Conservation (phyloP, 2,888 invertebrate genomes). For the Ormia ochracea region DNA sequence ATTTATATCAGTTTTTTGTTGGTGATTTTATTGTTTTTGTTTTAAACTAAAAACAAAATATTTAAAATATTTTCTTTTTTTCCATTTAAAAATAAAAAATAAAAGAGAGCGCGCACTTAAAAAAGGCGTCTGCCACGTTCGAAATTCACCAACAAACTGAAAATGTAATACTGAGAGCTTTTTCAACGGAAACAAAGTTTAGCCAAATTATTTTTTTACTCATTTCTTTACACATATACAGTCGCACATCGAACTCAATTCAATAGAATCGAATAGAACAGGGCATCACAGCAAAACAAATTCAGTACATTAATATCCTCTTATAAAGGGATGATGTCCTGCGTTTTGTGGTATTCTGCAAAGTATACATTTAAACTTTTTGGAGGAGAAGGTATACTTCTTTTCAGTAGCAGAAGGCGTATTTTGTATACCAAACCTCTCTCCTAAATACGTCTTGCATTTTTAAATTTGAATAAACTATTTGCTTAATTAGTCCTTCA, state of each 20-base stretch:
- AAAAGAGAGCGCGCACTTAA: conserved; percentile 63
- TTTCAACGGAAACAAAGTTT: conserved; percentile 63
- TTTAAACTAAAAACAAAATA: conserved; percentile 39
- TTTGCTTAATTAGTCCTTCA: too few relatives aligned
- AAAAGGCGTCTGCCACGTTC: conserved; percentile 69
- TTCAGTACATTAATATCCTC: too few relatives aligned
- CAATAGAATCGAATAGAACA: background rate
- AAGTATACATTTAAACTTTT: too few relatives aligned
- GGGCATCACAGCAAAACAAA: conserved; percentile 8
- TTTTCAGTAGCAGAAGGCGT: too few relatives aligned
- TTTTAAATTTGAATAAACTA: too few relatives aligned
- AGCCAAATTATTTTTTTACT: conserved; percentile 35
- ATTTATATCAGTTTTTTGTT: conserved; percentile 25
- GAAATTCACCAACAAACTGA: conserved; percentile 74
- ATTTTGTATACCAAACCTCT: too few relatives aligned
- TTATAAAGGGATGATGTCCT: too few relatives aligned
- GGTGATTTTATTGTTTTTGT: conserved; percentile 20
- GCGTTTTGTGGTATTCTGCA: too few relatives aligned
- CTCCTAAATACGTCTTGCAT: too few relatives aligned
- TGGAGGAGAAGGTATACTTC: too few relatives aligned
- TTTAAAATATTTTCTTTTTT: conserved; percentile 46
- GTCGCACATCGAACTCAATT: background rate
- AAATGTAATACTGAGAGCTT: conserved; percentile 57
- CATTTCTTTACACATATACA: conserved; percentile 8
- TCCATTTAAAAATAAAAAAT: conserved; percentile 55